These are phyloP conservation scores for Eristalis intricaria DNA, from an alignment of 2,888 invertebrate species.

Conservation along the genomic window DNA sequence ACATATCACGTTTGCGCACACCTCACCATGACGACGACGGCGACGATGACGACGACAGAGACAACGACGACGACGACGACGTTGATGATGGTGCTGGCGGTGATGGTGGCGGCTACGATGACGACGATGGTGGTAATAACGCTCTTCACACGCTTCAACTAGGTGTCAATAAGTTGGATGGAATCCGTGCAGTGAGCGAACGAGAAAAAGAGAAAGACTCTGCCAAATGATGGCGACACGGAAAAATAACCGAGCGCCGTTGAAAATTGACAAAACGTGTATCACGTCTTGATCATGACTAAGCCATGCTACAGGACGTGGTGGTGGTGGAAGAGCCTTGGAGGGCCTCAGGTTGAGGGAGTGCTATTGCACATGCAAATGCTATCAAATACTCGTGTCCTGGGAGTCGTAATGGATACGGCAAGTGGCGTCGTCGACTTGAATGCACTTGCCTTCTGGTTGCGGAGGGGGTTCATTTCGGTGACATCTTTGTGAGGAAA, in stretches of 20 bases:
- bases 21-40: not conserved
- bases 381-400: conserved; percentile 63
- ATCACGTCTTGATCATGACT: conserved; percentile 62
- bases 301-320: not conserved
- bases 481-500: not conserved
- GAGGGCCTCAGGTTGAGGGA: conserved; percentile 1
- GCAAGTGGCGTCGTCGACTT: not conserved
- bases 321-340: too few species aligned
- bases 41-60: not conserved
- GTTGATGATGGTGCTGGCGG: not conserved
- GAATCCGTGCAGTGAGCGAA: conserved; percentile 29
- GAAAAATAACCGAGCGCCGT: conserved; percentile 45
- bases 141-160: conserved; percentile 71
- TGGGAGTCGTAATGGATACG: conserved; percentile 2
- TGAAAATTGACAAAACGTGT: conserved; percentile 68
- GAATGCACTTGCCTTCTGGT: not conserved
- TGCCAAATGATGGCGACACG: conserved; percentile 54
- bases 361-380: conserved; percentile 68
- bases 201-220: conserved; percentile 9
- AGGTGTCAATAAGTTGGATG: conserved; percentile 68
- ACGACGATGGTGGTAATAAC: conserved; percentile 55
- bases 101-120: not conserved
- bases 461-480: not conserved
- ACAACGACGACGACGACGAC: not conserved
- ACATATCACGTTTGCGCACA: conserved; percentile 78